Conservation (phyloP, 2,113 vertebrate species). For the Ia io region DNA sequence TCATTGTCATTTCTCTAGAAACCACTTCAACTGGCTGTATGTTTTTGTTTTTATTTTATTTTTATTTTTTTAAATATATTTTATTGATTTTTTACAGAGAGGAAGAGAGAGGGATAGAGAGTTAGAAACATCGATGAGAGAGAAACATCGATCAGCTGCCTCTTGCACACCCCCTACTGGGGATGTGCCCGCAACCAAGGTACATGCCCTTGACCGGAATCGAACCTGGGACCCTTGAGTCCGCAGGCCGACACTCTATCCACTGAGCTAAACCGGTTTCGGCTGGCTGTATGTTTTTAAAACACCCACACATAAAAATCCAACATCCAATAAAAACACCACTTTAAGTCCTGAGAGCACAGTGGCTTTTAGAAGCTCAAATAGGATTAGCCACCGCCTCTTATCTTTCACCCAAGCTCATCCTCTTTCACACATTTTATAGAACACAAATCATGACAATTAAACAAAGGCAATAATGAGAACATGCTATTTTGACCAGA, state of each 20-base stretch:
- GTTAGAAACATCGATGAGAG: too few relatives aligned
- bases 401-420: neutral
- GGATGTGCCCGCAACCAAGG: too few relatives aligned
- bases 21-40: neutral
- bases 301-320: neutral
- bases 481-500: constrained; percentile 21
- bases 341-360: neutral
- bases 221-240: too few relatives aligned
- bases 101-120: too few relatives aligned
- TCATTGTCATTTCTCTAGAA: neutral
- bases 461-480: neutral
- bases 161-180: too few relatives aligned
- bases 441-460: neutral
- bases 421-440: neutral
- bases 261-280: too few relatives aligned
- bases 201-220: too few relatives aligned
- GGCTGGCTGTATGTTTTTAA: neutral
- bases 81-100: too few relatives aligned
- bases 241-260: too few relatives aligned
- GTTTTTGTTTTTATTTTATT: too few relatives aligned
- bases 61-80: too few relatives aligned
- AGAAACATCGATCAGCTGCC: too few relatives aligned
- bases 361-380: neutral
- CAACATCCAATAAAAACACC: neutral
- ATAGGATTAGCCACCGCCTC: neutral